Evolutionary conservation across 1,140 invertebrate species (phyloP), one percentile per base, ranked within the genome.

Genomic region (Eueides isabella): DNA sequence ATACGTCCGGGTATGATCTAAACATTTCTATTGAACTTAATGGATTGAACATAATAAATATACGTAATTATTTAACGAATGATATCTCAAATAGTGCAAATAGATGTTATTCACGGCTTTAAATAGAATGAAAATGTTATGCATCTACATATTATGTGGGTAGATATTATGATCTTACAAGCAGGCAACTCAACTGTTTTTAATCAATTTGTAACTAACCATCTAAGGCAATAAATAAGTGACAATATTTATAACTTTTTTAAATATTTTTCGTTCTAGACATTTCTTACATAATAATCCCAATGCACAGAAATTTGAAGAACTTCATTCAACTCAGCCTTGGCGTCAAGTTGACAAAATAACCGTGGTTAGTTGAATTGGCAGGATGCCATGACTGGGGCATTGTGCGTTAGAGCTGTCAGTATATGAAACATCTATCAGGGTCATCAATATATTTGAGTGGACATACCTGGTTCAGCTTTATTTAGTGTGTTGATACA

Each of bases 331-430:
- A 83, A 80, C 77, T 67, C 76, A 88, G 84, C 86, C 85, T 86
- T 86, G 87, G 74, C 67, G 64, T 65, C 77, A 80, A 85, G 84
- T 85, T 88, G 85, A 88, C 83, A 85, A 86, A 87, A 82, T 81
- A 82, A 72, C 65, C 65, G 68, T 74, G 78, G 80, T 84, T 82
- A 81, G 82, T 85, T 85, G 79, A 80, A 65, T 79, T 89, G 88
- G 88, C 86, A 75, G 29, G 2, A 33, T 81, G 86, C 86, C 88
- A 90, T 61, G 62, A 72, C 48, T 64, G 72, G 71, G 69, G 30
- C 62, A 81, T 80, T 78, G 77, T 72, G 71, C 71, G 71, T 66
- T 16, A 28, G 33, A 14, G 67, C 67, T 35, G 67, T 69, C 48
- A 69, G 67, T 69, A 69, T 69, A 69, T 69, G 67, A 23, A 61